Evolutionary conservation across 2,797 vertebrate genomes (phyloP).

Genomic region (Enteromius unitaeniatus): DNA sequence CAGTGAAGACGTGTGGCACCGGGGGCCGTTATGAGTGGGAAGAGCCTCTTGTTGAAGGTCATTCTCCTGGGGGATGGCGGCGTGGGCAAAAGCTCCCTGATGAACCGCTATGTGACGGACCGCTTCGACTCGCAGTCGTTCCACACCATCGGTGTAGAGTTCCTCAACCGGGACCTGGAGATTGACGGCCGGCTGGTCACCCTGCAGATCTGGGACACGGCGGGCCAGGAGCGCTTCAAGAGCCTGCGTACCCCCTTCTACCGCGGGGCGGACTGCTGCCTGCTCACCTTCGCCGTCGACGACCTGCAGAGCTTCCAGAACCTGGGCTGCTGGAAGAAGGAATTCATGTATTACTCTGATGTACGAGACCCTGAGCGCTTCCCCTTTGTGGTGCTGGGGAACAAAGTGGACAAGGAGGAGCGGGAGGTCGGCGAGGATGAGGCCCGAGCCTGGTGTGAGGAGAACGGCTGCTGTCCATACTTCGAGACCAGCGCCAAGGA

Average conservation of each 20-base stretch:
- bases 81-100: slow-evolving; percentile 96
- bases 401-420: slow-evolving; percentile 93
- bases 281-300: slow-evolving; percentile 95
- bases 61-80: slow-evolving; percentile 97
- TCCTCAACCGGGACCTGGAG: slow-evolving; percentile 96
- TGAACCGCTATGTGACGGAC: slow-evolving; percentile 99
- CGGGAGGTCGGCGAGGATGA: slow-evolving; percentile 91
- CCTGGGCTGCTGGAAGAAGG: slow-evolving; percentile 94
- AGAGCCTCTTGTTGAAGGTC: slow-evolving; percentile 94
- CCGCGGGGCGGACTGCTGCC: slow-evolving; percentile 95
- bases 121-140: slow-evolving; percentile 97
- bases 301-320: slow-evolving; percentile 97
- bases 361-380: slow-evolving; percentile 92
- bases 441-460: slow-evolving; percentile 91
- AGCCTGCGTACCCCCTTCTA: slow-evolving; percentile 97
- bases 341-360: slow-evolving; percentile 94
- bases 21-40: slow-evolving; percentile 87
- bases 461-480: slow-evolving; percentile 92
- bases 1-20: slow-evolving; percentile 60
- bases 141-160: slow-evolving; percentile 98
- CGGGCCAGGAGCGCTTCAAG: slow-evolving; percentile 96
- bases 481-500: slow-evolving; percentile 98
- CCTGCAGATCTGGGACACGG: slow-evolving; percentile 98
- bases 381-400: slow-evolving; percentile 95
- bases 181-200: slow-evolving; percentile 95